Conservation (phyloP, 1,140 invertebrate genomes). For the Melipona quadrifasciata region DNA sequence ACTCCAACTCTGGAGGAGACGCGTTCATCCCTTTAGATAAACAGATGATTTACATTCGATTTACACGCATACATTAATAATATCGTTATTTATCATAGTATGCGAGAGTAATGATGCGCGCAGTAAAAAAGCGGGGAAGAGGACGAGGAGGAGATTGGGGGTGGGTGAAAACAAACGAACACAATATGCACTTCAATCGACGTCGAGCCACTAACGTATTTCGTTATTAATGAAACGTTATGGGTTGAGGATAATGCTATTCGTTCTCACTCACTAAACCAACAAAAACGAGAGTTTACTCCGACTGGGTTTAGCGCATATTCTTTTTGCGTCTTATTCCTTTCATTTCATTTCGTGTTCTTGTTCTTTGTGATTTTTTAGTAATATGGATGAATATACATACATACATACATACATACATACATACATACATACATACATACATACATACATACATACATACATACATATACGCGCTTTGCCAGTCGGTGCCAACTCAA, state of each 20-base stretch:
- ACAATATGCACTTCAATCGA: conserved; percentile 46
- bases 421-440: too few relatives aligned
- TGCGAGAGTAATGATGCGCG: conserved; percentile 54
- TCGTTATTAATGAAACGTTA: conserved; percentile 43
- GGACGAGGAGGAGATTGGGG: conserved; percentile 42
- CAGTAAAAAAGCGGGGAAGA: conserved; percentile 63
- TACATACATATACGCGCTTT: background rate
- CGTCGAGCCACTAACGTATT: conserved; percentile 48
- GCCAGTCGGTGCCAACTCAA: conserved; percentile 28
- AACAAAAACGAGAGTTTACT: conserved; percentile 31
- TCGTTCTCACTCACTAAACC: conserved; percentile 53
- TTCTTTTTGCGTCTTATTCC: background rate
- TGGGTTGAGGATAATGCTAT: conserved; percentile 32
- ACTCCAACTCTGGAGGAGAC: conserved; percentile 13
- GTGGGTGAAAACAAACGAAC: conserved; percentile 46
- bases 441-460: too few relatives aligned
- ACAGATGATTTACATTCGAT: conserved; percentile 54
- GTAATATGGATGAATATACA: conserved; percentile 1
- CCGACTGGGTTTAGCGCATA: conserved; percentile 30
- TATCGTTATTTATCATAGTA: conserved; percentile 42
- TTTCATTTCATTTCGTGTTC: background rate
- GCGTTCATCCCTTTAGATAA: conserved; percentile 33
- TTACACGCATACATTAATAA: conserved; percentile 58
- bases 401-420: too few relatives aligned
- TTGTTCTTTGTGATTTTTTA: background rate